Evolutionary conservation across 2,797 vertebrate species (phyloP), one percentile per base, ranked within the genome.

Genomic region (Alauda arvensis): DNA sequence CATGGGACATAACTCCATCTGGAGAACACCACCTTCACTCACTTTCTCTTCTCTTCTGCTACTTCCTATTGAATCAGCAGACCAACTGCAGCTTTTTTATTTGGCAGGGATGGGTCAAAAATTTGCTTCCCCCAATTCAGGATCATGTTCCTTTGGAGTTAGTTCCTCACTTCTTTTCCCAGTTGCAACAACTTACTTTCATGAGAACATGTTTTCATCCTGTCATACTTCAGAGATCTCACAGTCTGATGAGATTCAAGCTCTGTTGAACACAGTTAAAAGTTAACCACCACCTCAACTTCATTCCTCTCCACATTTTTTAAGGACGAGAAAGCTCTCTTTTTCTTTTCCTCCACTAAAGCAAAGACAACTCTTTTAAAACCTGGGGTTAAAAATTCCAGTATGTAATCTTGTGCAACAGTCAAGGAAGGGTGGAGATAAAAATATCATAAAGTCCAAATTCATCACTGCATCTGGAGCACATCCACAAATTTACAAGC

Each of bases 371-470:
- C 7, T 74, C 46, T 91, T 88, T 60, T 65, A 87, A 91, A 92
- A 90, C 14, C 33, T 76, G 56, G 52, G 31, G 19, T 86, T 93
- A 88, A 63, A 85, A 89, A 74, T 89, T 88, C 77, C 75, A 77
- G 19, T 37, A 52, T 76, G 74, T 85, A 85, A 71, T 68, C 82
- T 88, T 94, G 56, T 79, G 74, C 88, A 94, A 88, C 18, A 42
- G 23, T 59, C 59, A 82, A 68, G 87, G 87, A 93, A 84, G 93
- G 90, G 88, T 65, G 90, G 94, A 92, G 93, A 85, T 92, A 85
- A 59, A 92, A 94, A 87, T 94, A 94, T 85, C 53, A 78, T 68
- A 39, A 81, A 89, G 71, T 85, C 79, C 65, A 92, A 93, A 93
- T 83, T 85, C 87, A 87, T 89, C 80, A 82, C 24, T 7, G 24